phyloP scores from a whole-genome alignment of 2,113 vertebrate genomes.

The Alces alces region DNA sequence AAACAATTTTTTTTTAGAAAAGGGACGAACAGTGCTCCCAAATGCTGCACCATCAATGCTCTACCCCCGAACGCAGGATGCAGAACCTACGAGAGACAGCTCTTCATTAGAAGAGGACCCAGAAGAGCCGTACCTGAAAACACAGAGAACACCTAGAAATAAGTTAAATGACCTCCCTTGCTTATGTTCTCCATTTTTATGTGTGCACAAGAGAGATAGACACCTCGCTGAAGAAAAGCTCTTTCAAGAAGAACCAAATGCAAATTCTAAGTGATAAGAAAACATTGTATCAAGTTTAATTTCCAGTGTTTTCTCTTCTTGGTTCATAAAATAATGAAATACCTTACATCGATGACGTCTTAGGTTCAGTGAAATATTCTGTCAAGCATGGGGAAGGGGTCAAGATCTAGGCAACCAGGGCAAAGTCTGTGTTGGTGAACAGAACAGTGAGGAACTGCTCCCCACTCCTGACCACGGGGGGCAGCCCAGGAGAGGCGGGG shows the following conservation, averaged over 20 bases:
- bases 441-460: neutral
- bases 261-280: neutral
- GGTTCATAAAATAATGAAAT: neutral
- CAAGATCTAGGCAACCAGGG: neutral
- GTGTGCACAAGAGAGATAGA: neutral
- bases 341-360: neutral
- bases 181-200: neutral
- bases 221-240: neutral
- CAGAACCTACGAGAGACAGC: neutral
- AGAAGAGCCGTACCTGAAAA: neutral
- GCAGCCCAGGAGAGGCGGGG: neutral
- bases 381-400: neutral
- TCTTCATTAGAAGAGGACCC: neutral
- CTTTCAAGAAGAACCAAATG: neutral
- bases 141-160: neutral
- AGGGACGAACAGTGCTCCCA: neutral
- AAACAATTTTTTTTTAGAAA: neutral
- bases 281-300: neutral
- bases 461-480: neutral
- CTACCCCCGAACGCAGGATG: neutral
- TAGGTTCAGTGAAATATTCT: neutral
- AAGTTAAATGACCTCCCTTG: neutral
- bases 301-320: neutral
- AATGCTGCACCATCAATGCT: neutral
- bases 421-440: neutral